These are phyloP conservation scores for Balearica regulorum DNA, from an alignment of 2,797 vertebrate species.

Conservation along the genomic window DNA sequence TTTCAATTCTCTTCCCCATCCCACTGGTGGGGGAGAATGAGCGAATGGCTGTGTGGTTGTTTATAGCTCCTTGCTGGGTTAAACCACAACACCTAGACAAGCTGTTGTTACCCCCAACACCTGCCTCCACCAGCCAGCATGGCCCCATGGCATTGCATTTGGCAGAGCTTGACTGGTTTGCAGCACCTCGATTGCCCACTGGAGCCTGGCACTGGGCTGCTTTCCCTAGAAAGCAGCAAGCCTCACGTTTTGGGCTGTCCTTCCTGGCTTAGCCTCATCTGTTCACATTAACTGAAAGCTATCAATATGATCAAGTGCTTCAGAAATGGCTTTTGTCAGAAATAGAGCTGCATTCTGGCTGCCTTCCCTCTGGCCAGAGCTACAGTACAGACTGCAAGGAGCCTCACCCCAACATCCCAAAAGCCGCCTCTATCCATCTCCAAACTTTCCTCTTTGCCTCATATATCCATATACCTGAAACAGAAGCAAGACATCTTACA, in stretches of 20 bases:
- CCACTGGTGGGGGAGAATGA: too few relatives aligned
- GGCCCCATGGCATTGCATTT: accelerated
- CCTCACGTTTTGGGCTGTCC: neutral
- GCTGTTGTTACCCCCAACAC: neutral
- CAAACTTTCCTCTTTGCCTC: neutral
- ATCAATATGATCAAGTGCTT: neutral
- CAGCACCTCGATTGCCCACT: neutral
- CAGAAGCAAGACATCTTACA: neutral
- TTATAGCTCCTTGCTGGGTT: too few relatives aligned
- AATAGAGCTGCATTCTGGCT: neutral
- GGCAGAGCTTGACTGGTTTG: neutral
- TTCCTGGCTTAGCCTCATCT: neutral
- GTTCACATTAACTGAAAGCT: neutral
- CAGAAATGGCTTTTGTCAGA: neutral
- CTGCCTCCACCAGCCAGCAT: neutral
- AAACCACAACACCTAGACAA: neutral
- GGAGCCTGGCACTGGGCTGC: neutral
- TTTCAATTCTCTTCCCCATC: too few relatives aligned
- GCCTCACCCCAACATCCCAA: accelerated
- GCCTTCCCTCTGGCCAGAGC: neutral
- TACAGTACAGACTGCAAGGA: neutral
- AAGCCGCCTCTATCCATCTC: neutral
- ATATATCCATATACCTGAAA: neutral
- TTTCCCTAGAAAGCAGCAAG: neutral
- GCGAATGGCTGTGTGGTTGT: too few relatives aligned